A percentile compares a stretch with the other conserved stretches of the same genome.
Conservation (phyloP, 2,113 vertebrate genomes). For the Halichoeres trimaculatus region DNA sequence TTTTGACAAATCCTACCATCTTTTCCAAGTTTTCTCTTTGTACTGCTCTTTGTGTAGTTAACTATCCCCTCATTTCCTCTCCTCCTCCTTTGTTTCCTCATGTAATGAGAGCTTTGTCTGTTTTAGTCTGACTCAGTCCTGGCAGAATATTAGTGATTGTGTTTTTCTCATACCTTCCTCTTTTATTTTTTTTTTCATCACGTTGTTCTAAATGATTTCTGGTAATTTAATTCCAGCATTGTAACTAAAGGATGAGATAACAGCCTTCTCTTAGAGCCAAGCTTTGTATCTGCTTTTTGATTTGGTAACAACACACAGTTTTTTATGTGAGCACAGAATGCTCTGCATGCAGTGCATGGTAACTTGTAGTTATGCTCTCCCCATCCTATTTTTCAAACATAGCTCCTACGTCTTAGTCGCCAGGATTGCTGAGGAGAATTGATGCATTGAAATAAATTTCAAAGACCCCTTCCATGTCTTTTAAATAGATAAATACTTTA, state of each 20-base stretch:
- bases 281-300: constrained; percentile 8
- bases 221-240: constrained; percentile 8
- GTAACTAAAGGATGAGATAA: not conserved
- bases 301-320: not conserved
- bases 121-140: not conserved
- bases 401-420: too few relatives aligned
- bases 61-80: not conserved
- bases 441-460: too few relatives aligned
- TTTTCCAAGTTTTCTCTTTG: not conserved
- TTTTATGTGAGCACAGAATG: too few relatives aligned
- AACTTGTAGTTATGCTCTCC: too few relatives aligned
- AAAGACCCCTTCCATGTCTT: too few relatives aligned
- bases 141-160: not conserved
- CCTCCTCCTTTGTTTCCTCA: not conserved
- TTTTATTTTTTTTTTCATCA: not conserved
- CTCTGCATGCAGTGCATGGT: too few relatives aligned
- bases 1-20: not conserved
- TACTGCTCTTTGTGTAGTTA: not conserved
- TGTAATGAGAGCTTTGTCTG: not conserved
- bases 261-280: not conserved
- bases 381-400: too few relatives aligned
- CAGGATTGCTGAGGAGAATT: too few relatives aligned
- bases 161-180: not conserved
- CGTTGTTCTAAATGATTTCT: constrained; percentile 1
- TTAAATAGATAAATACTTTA: too few relatives aligned